Evolutionary conservation across 2,797 vertebrate species (phyloP).

Genomic region (Limnodromus scolopaceus): DNA sequence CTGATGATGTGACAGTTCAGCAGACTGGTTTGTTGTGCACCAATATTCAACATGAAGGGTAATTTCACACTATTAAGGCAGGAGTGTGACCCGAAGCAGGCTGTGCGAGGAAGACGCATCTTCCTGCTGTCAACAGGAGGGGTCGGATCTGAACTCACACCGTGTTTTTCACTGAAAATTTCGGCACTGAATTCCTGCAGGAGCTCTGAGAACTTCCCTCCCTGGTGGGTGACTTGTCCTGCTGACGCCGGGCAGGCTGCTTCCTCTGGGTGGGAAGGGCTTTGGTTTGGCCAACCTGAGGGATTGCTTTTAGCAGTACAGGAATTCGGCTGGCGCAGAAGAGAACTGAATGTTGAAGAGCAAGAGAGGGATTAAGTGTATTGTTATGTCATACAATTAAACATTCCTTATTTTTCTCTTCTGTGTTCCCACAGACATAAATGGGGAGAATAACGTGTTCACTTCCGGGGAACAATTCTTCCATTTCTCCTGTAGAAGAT

Average conservation of each 20-base stretch:
- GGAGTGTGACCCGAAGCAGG: not conserved
- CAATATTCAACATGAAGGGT: not conserved
- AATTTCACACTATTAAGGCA: fast-evolving
- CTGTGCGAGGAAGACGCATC: not conserved
- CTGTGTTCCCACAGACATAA: not conserved
- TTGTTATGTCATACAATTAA: fast-evolving
- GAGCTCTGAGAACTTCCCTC: too few species aligned
- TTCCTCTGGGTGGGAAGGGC: fast-evolving
- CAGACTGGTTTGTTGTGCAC: too few species aligned
- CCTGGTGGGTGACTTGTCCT: fast-evolving
- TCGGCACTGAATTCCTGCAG: not conserved
- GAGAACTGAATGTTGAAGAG: too few species aligned
- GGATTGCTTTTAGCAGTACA: too few species aligned
- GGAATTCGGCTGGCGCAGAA: not conserved
- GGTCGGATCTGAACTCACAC: not conserved
- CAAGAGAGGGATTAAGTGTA: too few species aligned
- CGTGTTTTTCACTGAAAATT: not conserved
- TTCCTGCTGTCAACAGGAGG: too few species aligned
- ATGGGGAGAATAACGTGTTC: not conserved
- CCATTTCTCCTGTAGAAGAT: not conserved
- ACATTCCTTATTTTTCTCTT: not conserved
- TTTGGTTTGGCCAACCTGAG: not conserved
- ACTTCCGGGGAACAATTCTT: not conserved
- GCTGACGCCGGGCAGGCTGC: not conserved
- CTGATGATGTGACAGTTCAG: fast-evolving